These are phyloP conservation scores for Saguinus midas DNA, from an alignment of 2,113 vertebrate species.

Conservation along the genomic window DNA sequence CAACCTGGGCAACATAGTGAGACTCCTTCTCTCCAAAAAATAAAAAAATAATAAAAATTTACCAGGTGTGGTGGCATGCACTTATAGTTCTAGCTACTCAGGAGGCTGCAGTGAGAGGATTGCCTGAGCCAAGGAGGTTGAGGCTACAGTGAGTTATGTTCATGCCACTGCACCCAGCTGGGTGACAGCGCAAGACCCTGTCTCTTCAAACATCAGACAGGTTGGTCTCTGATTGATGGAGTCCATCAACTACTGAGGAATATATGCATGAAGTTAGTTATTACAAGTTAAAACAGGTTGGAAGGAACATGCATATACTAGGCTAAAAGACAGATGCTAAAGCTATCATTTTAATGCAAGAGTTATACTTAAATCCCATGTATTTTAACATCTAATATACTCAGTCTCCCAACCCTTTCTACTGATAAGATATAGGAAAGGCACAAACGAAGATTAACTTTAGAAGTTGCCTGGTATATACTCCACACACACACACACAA, in stretches of 20 bases:
- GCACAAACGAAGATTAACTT: neutral
- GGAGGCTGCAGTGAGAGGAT: no score
- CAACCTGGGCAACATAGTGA: no score
- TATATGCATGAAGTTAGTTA: neutral
- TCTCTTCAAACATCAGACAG: neutral
- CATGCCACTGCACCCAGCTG: no score
- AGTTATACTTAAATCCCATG: neutral
- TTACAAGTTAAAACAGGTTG: neutral
- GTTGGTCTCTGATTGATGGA: neutral
- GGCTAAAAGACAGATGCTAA: neutral
- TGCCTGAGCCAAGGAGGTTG: no score
- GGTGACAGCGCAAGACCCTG: no score
- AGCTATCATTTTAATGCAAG: neutral
- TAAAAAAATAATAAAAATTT: no score
- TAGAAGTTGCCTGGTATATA: neutral
- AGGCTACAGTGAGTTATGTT: no score
- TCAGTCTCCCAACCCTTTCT: neutral
- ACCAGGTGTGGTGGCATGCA: no score
- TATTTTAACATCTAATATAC: neutral
- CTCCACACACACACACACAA: neutral
- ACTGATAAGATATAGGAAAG: neutral
- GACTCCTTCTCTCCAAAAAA: no score
- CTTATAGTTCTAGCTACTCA: no score
- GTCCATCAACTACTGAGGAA: neutral
- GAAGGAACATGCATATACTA: neutral